These are phyloP conservation scores for Palythoa grandis DNA, from an alignment of 92 coral and sea anemone genomes.

Conservation along the genomic window DNA sequence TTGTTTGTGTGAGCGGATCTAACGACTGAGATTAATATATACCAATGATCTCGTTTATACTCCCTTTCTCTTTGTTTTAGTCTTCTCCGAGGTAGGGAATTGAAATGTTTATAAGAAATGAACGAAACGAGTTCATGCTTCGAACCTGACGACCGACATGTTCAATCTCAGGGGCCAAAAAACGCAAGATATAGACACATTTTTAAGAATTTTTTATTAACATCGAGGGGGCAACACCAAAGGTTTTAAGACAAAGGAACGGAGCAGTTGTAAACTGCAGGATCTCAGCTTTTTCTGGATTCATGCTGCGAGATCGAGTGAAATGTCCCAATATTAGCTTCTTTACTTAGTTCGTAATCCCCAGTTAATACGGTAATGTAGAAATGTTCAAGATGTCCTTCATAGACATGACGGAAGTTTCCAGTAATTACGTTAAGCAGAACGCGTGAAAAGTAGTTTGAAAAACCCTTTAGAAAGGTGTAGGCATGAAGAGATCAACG, in stretches of 20 bases:
- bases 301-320: conserved; percentile 40
- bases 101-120: conserved; percentile 10
- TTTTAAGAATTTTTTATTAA: neutral
- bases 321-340: conserved; percentile 7
- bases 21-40: conserved; percentile 24
- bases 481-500: conserved; percentile 10
- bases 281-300: conserved; percentile 11
- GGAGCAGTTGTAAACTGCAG: conserved; percentile 27
- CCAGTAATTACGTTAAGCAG: conserved; percentile 5
- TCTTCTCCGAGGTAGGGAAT: neutral
- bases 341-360: neutral
- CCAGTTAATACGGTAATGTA: conserved; percentile 2
- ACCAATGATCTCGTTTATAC: conserved; percentile 16
- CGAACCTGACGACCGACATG: neutral
- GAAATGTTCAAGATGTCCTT: neutral
- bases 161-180: neutral
- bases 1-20: conserved; percentile 33
- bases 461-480: conserved; percentile 3
- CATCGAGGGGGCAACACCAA: conserved; percentile 43
- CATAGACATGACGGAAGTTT: neutral
- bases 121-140: neutral
- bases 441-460: conserved; percentile 15
- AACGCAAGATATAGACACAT: neutral
- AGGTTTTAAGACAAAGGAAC: conserved; percentile 28
- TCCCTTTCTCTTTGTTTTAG: neutral